These are phyloP conservation scores for Opisthograptis luteolata DNA, from an alignment of 2,888 invertebrate genomes.

Conservation along the genomic window DNA sequence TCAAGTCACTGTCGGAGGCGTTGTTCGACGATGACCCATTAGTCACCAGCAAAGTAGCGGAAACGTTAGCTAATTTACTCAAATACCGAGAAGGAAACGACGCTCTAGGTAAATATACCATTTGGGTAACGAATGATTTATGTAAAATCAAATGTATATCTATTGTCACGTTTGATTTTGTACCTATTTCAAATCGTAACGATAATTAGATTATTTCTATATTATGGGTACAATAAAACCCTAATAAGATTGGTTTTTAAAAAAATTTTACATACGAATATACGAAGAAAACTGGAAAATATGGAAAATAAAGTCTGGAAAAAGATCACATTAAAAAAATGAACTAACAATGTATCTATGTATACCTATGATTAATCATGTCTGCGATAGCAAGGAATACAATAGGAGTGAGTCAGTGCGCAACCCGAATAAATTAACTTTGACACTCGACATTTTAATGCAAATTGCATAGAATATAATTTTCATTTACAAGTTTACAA, in stretches of 20 bases:
- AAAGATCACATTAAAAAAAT: too few relatives aligned
- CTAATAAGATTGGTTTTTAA: too few relatives aligned
- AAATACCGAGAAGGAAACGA: slow-evolving; percentile 76
- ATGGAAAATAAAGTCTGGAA: too few relatives aligned
- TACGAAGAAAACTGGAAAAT: too few relatives aligned
- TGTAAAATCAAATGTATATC: too few relatives aligned
- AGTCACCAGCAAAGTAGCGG: slow-evolving; percentile 81
- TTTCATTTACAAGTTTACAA: background rate
- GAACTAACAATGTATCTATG: background rate
- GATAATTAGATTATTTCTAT: too few relatives aligned
- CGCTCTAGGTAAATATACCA: slow-evolving; percentile 62
- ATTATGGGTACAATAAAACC: too few relatives aligned
- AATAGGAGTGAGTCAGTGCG: slow-evolving; percentile 12
- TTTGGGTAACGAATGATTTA: background rate
- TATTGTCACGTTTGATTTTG: too few relatives aligned
- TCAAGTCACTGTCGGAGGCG: slow-evolving; percentile 75
- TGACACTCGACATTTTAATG: slow-evolving; percentile 7
- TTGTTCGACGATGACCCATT: slow-evolving; percentile 83
- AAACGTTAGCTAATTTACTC: slow-evolving; percentile 82
- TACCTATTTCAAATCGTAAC: too few relatives aligned
- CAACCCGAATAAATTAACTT: slow-evolving; percentile 9
- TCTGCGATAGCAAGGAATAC: background rate
- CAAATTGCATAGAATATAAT: slow-evolving; percentile 1
- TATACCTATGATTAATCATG: background rate
- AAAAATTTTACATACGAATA: too few relatives aligned